Conservation (phyloP, 1,140 invertebrate species). For the Akabosia matsudoensis region DNA sequence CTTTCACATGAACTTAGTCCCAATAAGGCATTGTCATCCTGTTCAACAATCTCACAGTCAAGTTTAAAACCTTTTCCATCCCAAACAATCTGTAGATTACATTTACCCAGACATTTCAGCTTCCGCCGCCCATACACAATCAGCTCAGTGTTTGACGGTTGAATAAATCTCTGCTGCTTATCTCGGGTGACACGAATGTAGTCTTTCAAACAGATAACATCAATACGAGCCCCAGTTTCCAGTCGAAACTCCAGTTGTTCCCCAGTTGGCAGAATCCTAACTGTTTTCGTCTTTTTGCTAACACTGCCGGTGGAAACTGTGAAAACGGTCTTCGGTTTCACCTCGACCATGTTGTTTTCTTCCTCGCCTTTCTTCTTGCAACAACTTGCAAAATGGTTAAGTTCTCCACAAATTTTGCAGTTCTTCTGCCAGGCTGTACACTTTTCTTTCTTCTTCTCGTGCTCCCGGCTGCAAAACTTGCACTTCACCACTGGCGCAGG, state of each 20-base stretch:
- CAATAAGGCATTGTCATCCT: conserved; percentile 6
- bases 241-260: neutral
- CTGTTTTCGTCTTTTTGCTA: neutral
- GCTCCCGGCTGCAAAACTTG: conserved; percentile 13
- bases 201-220: neutral
- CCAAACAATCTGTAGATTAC: neutral
- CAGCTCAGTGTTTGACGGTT: neutral
- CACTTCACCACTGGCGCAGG: neutral
- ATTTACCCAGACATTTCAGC: neutral
- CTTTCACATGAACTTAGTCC: conserved; percentile 11
- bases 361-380: neutral
- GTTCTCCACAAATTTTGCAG: neutral
- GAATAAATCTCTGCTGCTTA: neutral
- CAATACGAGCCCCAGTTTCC: neutral
- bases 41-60: neutral
- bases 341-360: neutral
- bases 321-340: neutral
- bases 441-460: neutral
- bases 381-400: neutral
- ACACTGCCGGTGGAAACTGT: neutral
- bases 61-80: neutral
- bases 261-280: neutral
- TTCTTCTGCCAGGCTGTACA: conserved; percentile 1
- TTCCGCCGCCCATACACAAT: neutral
- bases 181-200: neutral